Percentiles rank a stretch among this genome's conserved stretches.
These are phyloP conservation scores for Drosophila paranaensis DNA, from an alignment of 2,888 invertebrate species.

Conservation along the genomic window DNA sequence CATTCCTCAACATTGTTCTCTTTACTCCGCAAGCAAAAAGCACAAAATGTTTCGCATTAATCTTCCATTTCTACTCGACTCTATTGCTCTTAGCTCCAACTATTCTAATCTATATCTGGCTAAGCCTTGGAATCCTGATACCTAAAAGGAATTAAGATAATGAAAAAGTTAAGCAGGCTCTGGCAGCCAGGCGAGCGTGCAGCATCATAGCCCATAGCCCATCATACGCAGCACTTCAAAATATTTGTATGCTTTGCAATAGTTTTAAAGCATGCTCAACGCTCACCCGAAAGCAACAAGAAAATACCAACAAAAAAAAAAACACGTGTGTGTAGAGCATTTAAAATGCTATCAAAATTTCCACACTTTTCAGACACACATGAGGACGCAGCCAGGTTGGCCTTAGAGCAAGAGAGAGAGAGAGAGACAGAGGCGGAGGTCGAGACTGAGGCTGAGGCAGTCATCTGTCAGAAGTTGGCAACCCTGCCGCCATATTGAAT, in stretches of 20 bases:
- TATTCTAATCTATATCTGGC: background rate
- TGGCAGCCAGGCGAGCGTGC: background rate
- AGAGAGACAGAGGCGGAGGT: slow-evolving; percentile 4
- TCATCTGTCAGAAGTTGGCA: slow-evolving; percentile 79
- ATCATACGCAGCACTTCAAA: slow-evolving; percentile 3
- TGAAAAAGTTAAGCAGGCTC: slow-evolving; percentile 11
- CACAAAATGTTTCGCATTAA: background rate
- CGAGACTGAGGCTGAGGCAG: slow-evolving; percentile 39
- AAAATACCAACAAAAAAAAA: background rate
- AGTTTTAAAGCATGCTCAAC: slow-evolving; percentile 8
- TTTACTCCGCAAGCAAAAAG: too few species aligned
- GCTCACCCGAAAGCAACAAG: slow-evolving; percentile 7
- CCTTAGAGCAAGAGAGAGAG: background rate
- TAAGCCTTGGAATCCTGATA: background rate
- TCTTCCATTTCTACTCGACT: background rate
- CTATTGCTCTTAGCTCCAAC: background rate
- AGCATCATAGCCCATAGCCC: background rate
- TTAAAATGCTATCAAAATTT: slow-evolving; percentile 49
- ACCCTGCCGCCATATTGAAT: slow-evolving; percentile 75
- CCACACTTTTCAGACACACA: slow-evolving; percentile 39
- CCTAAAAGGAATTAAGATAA: slow-evolving; percentile 9
- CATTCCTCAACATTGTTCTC: background rate
- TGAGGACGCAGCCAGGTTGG: slow-evolving; percentile 20
- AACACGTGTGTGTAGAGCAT: slow-evolving; percentile 36
- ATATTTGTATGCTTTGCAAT: slow-evolving; percentile 21